phyloP scores from a whole-genome alignment of 2,888 invertebrate genomes.

The Spodoptera picta region DNA sequence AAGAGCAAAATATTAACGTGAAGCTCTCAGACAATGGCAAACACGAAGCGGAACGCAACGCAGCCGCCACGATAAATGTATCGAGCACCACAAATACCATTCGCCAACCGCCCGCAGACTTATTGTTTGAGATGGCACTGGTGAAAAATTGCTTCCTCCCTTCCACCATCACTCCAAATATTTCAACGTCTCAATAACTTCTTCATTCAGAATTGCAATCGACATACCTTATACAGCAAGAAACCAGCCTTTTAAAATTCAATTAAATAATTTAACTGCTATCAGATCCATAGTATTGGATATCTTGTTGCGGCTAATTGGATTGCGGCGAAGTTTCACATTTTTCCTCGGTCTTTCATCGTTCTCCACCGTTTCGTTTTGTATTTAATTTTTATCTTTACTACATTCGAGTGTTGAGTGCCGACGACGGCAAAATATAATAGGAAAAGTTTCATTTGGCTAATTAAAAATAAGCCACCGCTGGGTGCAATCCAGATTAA shows the following conservation, averaged over 20 bases:
- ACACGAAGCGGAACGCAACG: conserved; percentile 74
- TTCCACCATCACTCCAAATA: conserved; percentile 52
- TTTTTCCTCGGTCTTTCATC: conserved; percentile 70
- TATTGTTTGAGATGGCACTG: conserved; percentile 78
- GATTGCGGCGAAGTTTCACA: conserved; percentile 75
- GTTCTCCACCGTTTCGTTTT: conserved; percentile 63
- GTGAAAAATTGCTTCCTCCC: conserved; percentile 75
- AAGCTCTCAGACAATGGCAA: conserved; percentile 83
- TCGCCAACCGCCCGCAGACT: conserved; percentile 73
- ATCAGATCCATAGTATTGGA: conserved; percentile 73
- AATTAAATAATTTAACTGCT: conserved; percentile 72
- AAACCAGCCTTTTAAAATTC: conserved; percentile 61
- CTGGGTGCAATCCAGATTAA: conserved; percentile 79
- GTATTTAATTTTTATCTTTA: conserved; percentile 80
- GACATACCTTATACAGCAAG: conserved; percentile 33
- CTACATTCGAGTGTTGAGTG: conserved; percentile 65
- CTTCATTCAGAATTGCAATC: conserved; percentile 40
- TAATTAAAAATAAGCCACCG: conserved; percentile 85
- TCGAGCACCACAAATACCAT: conserved; percentile 78
- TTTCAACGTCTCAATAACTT: conserved; percentile 57
- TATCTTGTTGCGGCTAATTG: conserved; percentile 80
- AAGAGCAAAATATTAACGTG: conserved; percentile 75
- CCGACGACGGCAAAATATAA: conserved; percentile 76
- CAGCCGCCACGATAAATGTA: conserved; percentile 78
- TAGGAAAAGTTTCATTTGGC: conserved; percentile 85